Percentiles rank a stretch among this genome's conserved stretches.
phyloP scores from a whole-genome alignment of 2,113 vertebrate species.

The Saccopteryx leptura region DNA sequence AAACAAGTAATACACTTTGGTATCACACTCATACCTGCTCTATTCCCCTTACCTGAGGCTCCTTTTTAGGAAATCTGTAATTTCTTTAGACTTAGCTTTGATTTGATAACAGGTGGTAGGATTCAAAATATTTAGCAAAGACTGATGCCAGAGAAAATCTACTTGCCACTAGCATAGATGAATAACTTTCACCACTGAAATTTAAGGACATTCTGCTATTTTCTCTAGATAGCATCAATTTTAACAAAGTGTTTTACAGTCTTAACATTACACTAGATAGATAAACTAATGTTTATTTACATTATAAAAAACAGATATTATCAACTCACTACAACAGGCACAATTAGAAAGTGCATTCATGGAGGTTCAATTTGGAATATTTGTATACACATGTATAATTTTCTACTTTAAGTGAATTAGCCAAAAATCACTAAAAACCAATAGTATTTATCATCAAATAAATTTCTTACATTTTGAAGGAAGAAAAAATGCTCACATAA shows the following conservation, averaged over 20 bases:
- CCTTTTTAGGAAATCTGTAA: conserved; percentile 77
- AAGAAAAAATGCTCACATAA: not conserved
- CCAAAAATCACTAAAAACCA: conserved; percentile 42
- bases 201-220: conserved; percentile 11
- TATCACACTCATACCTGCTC: conserved; percentile 57
- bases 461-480: not conserved
- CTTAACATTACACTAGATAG: not conserved
- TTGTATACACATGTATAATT: not conserved
- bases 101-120: conserved; percentile 76
- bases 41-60: conserved; percentile 67
- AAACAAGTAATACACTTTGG: conserved; percentile 78
- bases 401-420: conserved; percentile 37
- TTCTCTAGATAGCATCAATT: conserved; percentile 6
- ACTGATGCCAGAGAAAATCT: conserved; percentile 60
- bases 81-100: conserved; percentile 78
- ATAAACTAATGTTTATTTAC: not conserved
- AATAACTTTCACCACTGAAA: not conserved
- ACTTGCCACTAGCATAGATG: not conserved
- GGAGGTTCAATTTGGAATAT: not conserved
- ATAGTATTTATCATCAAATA: not conserved
- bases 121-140: conserved; percentile 68
- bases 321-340: not conserved
- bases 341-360: not conserved
- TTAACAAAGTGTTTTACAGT: conserved; percentile 11
- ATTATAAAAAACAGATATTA: not conserved